phyloP scores from a whole-genome alignment of 2,113 vertebrate species.

The Echinops telfairi region DNA sequence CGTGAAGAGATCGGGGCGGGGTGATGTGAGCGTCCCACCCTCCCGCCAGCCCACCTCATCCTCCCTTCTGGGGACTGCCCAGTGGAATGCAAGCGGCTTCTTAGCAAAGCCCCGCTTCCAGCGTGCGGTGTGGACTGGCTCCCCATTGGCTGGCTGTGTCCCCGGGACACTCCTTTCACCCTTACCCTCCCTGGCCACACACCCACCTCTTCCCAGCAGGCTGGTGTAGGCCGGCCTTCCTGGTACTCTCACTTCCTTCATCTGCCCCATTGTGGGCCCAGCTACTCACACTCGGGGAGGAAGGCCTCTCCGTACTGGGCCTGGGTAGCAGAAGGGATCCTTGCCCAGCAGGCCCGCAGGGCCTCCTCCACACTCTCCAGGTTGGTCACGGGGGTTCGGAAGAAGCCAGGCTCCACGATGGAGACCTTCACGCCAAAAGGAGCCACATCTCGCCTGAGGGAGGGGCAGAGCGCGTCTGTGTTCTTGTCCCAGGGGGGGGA shows the following conservation, averaged over 20 bases:
- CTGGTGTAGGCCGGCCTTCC: background rate
- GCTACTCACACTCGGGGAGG: conserved; percentile 91
- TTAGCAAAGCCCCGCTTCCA: background rate
- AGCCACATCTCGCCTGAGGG: conserved; percentile 92
- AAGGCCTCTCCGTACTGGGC: conserved; percentile 94
- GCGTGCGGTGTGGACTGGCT: background rate
- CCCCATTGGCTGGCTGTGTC: background rate
- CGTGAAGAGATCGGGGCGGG: background rate
- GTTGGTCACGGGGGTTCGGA: conserved; percentile 92
- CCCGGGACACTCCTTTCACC: background rate
- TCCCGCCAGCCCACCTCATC: background rate
- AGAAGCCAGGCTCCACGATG: conserved; percentile 96
- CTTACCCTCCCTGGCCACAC: background rate
- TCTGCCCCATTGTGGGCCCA: background rate
- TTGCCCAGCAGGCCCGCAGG: conserved; percentile 91
- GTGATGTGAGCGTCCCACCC: background rate
- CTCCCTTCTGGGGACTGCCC: background rate
- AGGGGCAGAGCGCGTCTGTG: background rate
- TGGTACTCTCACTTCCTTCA: background rate
- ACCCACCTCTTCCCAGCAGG: background rate
- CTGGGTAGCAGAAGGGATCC: conserved; percentile 89
- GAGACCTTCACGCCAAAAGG: conserved; percentile 94
- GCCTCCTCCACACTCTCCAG: conserved; percentile 89
- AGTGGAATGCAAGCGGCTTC: background rate
- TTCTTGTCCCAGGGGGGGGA: background rate